These are phyloP conservation scores for Oxycera nigricornis DNA, from an alignment of 2,888 invertebrate species.

Conservation along the genomic window DNA sequence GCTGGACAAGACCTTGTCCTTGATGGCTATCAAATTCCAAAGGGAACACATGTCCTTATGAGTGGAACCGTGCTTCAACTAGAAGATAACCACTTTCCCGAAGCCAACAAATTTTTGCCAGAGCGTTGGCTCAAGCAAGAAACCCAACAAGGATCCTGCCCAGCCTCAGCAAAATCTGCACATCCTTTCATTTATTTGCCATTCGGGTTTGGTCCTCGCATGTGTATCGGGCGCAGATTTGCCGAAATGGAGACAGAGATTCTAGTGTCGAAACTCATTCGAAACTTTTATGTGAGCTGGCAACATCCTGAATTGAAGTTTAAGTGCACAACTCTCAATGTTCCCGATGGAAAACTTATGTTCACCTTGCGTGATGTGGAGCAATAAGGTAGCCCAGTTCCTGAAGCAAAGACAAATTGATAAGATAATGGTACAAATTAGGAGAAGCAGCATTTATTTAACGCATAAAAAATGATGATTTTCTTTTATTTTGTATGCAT, in stretches of 20 bases:
- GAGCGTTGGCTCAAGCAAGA: slow-evolving; percentile 70
- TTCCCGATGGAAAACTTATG: slow-evolving; percentile 57
- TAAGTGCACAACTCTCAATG: slow-evolving; percentile 55
- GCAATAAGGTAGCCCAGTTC: too few relatives aligned
- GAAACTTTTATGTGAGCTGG: slow-evolving; percentile 55
- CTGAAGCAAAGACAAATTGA: too few relatives aligned
- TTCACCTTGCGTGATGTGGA: slow-evolving; percentile 56
- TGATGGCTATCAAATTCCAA: slow-evolving; percentile 70
- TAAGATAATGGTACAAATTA: too few relatives aligned
- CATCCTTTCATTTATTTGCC: slow-evolving; percentile 69
- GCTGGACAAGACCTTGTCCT: slow-evolving; percentile 68
- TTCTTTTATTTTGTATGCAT: too few relatives aligned
- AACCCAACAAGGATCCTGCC: slow-evolving; percentile 18
- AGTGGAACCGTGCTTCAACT: background rate
- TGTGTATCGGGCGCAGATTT: slow-evolving; percentile 74
- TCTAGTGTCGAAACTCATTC: slow-evolving; percentile 59
- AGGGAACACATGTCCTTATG: slow-evolving; percentile 16
- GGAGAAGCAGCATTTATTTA: too few relatives aligned
- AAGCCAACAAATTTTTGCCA: slow-evolving; percentile 69
- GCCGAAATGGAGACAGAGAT: slow-evolving; percentile 74
- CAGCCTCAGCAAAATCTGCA: slow-evolving; percentile 34
- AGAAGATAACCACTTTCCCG: slow-evolving; percentile 63
- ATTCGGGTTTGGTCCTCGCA: slow-evolving; percentile 73
- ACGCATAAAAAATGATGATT: too few relatives aligned
- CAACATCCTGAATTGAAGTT: slow-evolving; percentile 52